These are phyloP conservation scores for Antheraea assamensis DNA, from an alignment of 2,888 invertebrate species.

Conservation along the genomic window DNA sequence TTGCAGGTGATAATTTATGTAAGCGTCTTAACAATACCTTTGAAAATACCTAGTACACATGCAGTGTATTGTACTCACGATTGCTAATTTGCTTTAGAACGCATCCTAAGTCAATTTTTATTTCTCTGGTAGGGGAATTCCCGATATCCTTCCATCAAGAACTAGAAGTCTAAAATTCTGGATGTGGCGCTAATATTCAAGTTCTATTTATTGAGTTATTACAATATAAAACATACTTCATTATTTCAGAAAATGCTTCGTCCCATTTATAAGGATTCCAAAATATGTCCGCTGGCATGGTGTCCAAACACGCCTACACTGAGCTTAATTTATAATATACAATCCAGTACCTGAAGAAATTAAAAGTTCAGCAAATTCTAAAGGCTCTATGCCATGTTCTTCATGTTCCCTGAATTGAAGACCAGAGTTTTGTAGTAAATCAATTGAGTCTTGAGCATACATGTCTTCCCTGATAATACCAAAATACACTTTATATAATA, in stretches of 20 bases:
- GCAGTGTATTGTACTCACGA: too few relatives aligned
- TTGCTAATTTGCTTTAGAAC: too few relatives aligned
- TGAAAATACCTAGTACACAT: too few relatives aligned
- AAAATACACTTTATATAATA: slow-evolving; percentile 4
- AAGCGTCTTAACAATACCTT: too few relatives aligned
- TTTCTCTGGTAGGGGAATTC: neutral
- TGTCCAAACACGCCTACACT: too few relatives aligned
- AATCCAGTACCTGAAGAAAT: slow-evolving; percentile 92
- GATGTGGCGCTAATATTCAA: neutral
- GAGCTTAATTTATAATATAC: neutral
- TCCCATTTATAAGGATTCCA: neutral
- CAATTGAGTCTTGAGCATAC: slow-evolving; percentile 99
- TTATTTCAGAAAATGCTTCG: neutral
- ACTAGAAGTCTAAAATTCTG: neutral
- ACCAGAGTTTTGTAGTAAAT: slow-evolving; percentile 97
- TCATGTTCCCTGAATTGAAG: slow-evolving; percentile 99
- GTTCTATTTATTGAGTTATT: too few relatives aligned
- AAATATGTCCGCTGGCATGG: too few relatives aligned
- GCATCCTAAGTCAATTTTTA: neutral
- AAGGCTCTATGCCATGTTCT: slow-evolving; percentile 98
- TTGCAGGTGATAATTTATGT: too few relatives aligned
- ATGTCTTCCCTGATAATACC: slow-evolving; percentile 92
- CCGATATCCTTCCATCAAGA: neutral
- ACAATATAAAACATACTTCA: too few relatives aligned
- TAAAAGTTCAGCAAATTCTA: slow-evolving; percentile 98